Percentiles rank a stretch among this genome's conserved stretches.
These are phyloP conservation scores for Lepilemur septentrionalis DNA, from an alignment of 2,797 vertebrate species.

Conservation along the genomic window DNA sequence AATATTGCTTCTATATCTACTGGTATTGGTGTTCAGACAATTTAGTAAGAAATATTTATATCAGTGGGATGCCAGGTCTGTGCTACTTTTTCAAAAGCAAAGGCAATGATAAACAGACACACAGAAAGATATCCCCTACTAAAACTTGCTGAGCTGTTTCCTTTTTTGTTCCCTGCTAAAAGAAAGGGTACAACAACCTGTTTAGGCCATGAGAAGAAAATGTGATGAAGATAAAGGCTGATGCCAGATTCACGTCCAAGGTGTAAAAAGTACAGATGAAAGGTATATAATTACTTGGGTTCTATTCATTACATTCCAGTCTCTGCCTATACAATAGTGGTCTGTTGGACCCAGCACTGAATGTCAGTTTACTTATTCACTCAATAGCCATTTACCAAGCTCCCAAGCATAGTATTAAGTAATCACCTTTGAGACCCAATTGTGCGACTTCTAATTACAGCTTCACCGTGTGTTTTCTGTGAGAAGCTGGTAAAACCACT, in stretches of 20 bases:
- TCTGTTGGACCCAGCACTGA: background rate
- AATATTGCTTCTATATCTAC: slow-evolving; percentile 44
- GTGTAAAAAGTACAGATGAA: background rate
- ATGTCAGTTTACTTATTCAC: slow-evolving; percentile 18
- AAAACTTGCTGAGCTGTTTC: slow-evolving; percentile 68
- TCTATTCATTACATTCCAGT: slow-evolving; percentile 65
- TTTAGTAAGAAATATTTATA: slow-evolving; percentile 67
- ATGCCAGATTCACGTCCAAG: slow-evolving; percentile 51
- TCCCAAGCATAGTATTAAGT: background rate
- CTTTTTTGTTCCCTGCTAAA: slow-evolving; percentile 75
- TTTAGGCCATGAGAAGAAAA: slow-evolving; percentile 70
- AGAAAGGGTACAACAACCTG: slow-evolving; percentile 62
- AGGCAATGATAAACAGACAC: slow-evolving; percentile 5
- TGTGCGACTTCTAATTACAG: slow-evolving; percentile 12
- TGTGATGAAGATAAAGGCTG: slow-evolving; percentile 74
- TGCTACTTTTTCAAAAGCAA: slow-evolving; percentile 54
- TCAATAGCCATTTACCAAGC: slow-evolving; percentile 11
- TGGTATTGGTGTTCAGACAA: slow-evolving; percentile 50
- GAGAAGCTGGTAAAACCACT: slow-evolving; percentile 8
- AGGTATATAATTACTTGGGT: slow-evolving; percentile 48
- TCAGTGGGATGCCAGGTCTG: slow-evolving; percentile 61
- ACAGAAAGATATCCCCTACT: background rate
- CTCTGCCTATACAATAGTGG: slow-evolving; percentile 46
- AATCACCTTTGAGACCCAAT: background rate
- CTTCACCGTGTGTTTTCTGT: background rate